Conservation (phyloP, 1,140 invertebrate genomes). For the Nephotettix cincticeps region DNA sequence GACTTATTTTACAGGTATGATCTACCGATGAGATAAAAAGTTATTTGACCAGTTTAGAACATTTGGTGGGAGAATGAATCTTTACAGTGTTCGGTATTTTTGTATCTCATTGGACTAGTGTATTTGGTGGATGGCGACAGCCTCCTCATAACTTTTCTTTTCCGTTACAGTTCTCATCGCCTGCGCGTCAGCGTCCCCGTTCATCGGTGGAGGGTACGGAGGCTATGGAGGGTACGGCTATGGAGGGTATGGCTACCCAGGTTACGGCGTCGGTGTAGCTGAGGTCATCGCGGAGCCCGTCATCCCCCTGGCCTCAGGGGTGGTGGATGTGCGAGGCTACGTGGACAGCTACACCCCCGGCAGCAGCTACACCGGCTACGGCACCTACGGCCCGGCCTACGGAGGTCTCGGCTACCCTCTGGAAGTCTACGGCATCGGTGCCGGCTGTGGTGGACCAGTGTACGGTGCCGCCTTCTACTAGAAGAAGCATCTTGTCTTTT, state of each 20-base stretch:
- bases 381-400: constrained; percentile 12
- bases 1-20: too few species aligned
- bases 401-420: constrained; percentile 8
- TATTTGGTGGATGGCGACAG: too few species aligned
- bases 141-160: too few species aligned
- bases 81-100: too few species aligned
- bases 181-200: background rate
- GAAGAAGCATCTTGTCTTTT: too few species aligned
- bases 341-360: constrained; percentile 8
- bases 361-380: constrained; percentile 6
- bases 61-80: too few species aligned
- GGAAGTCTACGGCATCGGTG: background rate
- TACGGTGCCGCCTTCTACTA: background rate
- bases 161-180: background rate
- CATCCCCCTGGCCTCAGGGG: background rate
- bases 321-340: background rate
- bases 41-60: too few species aligned
- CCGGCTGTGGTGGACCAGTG: background rate
- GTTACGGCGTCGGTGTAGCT: background rate
- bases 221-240: background rate
- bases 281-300: background rate
- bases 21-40: too few species aligned
- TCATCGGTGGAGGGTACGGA: too few species aligned
- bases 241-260: background rate
- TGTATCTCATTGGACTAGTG: too few species aligned